These are phyloP conservation scores for Stigmatopora argus DNA, from an alignment of 2,113 vertebrate genomes.

Conservation along the genomic window DNA sequence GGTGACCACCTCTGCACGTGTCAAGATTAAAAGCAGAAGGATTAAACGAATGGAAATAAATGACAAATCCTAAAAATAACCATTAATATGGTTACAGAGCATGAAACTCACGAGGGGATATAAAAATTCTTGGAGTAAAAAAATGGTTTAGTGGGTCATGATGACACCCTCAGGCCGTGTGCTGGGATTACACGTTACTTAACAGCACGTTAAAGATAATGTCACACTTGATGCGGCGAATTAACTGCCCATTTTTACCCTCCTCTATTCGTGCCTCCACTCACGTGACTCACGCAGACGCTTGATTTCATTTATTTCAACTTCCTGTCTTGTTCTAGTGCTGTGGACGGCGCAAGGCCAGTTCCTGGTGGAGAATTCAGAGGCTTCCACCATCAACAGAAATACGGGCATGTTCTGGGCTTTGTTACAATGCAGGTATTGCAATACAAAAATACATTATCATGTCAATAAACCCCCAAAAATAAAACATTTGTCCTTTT, in stretches of 20 bases:
- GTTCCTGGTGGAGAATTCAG: constrained; percentile 90
- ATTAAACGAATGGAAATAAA: neutral
- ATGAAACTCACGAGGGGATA: neutral
- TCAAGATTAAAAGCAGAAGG: constrained; percentile 11
- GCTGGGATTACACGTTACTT: constrained; percentile 30
- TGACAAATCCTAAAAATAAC: constrained; percentile 31
- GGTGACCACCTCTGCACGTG: neutral
- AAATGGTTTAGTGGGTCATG: constrained; percentile 31
- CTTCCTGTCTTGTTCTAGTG: constrained; percentile 63
- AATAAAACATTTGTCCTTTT: no score
- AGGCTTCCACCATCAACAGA: constrained; percentile 89
- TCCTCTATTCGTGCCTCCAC: neutral
- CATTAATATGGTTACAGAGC: constrained; percentile 26
- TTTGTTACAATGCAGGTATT: constrained; percentile 91
- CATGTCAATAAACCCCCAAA: no score
- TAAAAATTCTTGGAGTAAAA: neutral
- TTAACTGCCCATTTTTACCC: constrained; percentile 14
- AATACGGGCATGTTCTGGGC: constrained; percentile 98
- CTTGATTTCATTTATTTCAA: neutral
- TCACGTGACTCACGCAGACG: constrained; percentile 7
- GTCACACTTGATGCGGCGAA: constrained; percentile 16
- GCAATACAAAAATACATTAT: no score
- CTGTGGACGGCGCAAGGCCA: constrained; percentile 96
- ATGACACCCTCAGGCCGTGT: constrained; percentile 18
- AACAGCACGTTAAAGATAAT: constrained; percentile 17